These are phyloP conservation scores for Pagrus major DNA, from an alignment of 2,113 vertebrate genomes.

Conservation along the genomic window DNA sequence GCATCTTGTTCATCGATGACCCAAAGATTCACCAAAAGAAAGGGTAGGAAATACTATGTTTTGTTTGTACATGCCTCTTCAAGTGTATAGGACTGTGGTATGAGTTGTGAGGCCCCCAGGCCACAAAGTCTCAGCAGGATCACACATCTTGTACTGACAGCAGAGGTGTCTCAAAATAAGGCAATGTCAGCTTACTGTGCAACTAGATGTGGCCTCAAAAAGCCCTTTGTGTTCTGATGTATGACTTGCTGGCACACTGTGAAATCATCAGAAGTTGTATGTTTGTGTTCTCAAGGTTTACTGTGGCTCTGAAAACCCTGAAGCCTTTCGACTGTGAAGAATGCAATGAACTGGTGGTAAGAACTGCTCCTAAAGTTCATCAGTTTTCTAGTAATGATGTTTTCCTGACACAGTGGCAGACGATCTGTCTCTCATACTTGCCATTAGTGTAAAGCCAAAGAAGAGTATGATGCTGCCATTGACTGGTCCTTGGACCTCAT, in stretches of 20 bases:
- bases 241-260: not conserved
- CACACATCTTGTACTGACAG: not conserved
- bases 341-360: constrained; percentile 87
- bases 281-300: constrained; percentile 81
- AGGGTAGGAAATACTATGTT: constrained; percentile 82
- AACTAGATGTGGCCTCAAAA: not conserved
- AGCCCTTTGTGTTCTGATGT: not conserved
- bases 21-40: constrained; percentile 76
- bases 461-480: constrained; percentile 84
- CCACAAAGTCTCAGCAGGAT: not conserved
- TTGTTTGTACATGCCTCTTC: not conserved
- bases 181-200: not conserved
- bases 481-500: constrained; percentile 90
- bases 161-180: not conserved
- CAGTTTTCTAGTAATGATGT: not conserved
- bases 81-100: not conserved
- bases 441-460: constrained; percentile 86
- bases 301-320: constrained; percentile 85
- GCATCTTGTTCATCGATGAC: constrained; percentile 88
- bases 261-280: not conserved
- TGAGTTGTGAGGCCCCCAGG: not conserved
- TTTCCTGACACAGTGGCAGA: not conserved
- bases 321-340: constrained; percentile 94
- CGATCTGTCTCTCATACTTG: not conserved
- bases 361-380: constrained; percentile 43